Evolutionary conservation across 1,140 invertebrate species (phyloP).

Genomic region (Octopus sinensis): DNA sequence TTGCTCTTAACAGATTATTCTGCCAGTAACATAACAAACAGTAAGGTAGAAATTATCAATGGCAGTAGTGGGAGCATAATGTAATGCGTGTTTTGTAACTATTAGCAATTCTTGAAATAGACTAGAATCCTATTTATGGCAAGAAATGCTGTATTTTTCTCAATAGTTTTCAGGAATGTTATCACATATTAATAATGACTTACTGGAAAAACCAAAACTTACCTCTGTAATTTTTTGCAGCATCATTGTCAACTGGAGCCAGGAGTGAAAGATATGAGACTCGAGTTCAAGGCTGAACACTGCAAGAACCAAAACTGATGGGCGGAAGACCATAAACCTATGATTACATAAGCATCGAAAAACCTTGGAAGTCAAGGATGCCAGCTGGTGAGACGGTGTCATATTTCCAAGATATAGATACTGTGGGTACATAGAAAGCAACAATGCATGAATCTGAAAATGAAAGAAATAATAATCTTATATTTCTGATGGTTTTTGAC

Average conservation of each 20-base stretch:
- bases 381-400: constrained; percentile 51
- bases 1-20: too few species aligned
- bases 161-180: too few species aligned
- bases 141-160: too few species aligned
- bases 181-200: too few species aligned
- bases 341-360: constrained; percentile 43
- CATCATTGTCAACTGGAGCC: constrained; percentile 45
- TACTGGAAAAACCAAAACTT: constrained; percentile 16
- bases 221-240: constrained; percentile 51
- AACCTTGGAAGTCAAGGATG: constrained; percentile 44
- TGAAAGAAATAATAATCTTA: not conserved
- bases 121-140: too few species aligned
- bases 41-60: too few species aligned
- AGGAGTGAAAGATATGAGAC: constrained; percentile 40
- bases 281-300: constrained; percentile 53
- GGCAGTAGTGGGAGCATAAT: too few species aligned
- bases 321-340: constrained; percentile 38
- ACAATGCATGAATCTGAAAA: constrained; percentile 50
- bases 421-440: constrained; percentile 50
- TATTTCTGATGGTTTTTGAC: not conserved
- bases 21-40: too few species aligned
- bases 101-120: too few species aligned
- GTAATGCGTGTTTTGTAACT: too few species aligned
- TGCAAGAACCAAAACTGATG: constrained; percentile 45
- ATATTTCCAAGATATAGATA: constrained; percentile 48